A percentile compares a stretch with the other conserved stretches of the same genome.
Evolutionary conservation across 2,113 vertebrate genomes (phyloP).

Genomic region (Prinia subflava): DNA sequence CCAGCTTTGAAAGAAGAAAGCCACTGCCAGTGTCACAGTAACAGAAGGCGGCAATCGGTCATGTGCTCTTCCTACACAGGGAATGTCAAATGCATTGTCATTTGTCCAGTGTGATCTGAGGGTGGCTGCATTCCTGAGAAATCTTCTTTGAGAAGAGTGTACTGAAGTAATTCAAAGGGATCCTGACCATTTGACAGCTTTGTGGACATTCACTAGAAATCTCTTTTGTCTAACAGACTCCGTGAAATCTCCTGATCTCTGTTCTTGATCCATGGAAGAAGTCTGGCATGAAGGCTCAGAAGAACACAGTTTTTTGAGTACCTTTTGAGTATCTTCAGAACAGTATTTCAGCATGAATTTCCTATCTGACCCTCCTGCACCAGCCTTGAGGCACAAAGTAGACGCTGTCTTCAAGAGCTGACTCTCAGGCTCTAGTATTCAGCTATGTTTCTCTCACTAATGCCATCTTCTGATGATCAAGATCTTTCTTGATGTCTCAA

Average conservation of each 20-base stretch:
- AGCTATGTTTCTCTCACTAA: not conserved
- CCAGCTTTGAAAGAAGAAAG: not conserved
- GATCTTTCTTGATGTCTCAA: not conserved
- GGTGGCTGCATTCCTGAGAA: not conserved
- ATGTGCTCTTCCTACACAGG: not conserved
- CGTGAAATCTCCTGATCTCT: not conserved
- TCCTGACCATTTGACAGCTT: not conserved
- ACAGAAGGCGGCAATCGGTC: not conserved
- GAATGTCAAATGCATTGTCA: not conserved
- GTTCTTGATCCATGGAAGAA: not conserved
- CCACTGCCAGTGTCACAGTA: not conserved
- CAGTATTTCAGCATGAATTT: not conserved
- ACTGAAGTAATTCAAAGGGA: not conserved
- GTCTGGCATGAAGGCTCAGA: not conserved
- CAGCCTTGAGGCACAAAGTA: not conserved
- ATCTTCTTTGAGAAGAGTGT: not conserved
- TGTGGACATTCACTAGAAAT: not conserved
- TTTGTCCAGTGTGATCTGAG: not conserved
- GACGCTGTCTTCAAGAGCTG: not conserved
- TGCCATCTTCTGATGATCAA: not conserved
- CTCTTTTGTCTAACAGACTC: not conserved
- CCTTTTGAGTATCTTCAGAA: not conserved
- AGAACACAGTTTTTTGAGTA: not conserved
- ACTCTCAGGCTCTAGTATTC: not conserved
- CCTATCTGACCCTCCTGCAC: not conserved